These are phyloP conservation scores for Leucophenga maculata DNA, from an alignment of 2,888 invertebrate species.

Conservation along the genomic window DNA sequence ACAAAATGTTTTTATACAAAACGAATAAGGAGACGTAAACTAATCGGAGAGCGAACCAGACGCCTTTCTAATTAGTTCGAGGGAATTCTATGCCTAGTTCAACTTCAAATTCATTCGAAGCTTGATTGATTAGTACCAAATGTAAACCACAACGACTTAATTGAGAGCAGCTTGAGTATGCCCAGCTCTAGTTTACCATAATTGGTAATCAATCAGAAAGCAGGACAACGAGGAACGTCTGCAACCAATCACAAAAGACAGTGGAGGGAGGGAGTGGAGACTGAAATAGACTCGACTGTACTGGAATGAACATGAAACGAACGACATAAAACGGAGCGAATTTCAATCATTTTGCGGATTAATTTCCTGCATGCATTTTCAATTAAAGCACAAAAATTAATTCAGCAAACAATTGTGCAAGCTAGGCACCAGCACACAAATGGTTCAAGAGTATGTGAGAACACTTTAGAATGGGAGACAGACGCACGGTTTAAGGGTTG, in stretches of 20 bases:
- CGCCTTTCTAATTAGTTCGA: no score
- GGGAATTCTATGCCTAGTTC: no score
- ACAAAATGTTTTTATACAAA: no score
- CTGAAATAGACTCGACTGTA: no score
- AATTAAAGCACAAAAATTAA: conserved; percentile 22
- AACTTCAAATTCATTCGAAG: no score
- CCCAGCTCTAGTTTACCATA: neutral
- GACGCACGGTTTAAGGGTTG: no score
- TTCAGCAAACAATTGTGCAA: conserved; percentile 5
- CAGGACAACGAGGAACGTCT: neutral
- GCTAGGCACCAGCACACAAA: neutral
- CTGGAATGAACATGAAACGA: no score
- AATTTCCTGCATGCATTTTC: conserved; percentile 26
- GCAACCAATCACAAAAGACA: neutral
- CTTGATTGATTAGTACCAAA: no score
- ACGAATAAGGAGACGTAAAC: no score
- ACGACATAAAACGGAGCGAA: neutral
- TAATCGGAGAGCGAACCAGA: no score
- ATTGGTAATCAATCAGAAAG: conserved; percentile 12
- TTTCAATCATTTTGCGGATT: conserved; percentile 8
- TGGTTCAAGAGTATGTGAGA: no score
- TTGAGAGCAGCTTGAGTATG: neutral
- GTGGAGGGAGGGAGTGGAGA: neutral
- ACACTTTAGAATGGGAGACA: no score
- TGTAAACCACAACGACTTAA: conserved; percentile 2